Evolutionary conservation across 2,113 vertebrate genomes (phyloP).

Genomic region (Myodes glareolus): DNA sequence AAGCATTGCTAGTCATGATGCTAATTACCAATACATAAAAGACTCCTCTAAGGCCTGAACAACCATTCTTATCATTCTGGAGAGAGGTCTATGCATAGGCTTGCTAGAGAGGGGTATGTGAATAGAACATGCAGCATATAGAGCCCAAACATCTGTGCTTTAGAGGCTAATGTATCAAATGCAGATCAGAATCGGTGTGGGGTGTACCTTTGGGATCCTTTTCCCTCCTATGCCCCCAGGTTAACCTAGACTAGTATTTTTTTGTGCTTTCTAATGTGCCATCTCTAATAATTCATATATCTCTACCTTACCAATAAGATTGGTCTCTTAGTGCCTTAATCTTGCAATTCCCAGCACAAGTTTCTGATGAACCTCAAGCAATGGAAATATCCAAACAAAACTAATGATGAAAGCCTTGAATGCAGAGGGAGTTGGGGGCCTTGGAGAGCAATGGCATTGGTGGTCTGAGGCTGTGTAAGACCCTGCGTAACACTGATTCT

Average conservation of each 20-base stretch:
- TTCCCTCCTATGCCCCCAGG: neutral
- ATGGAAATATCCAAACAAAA: slow-evolving; percentile 37
- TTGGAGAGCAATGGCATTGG: neutral
- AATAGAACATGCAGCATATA: neutral
- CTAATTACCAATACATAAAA: slow-evolving; percentile 50
- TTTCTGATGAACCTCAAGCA: slow-evolving; percentile 36
- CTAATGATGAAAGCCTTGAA: neutral
- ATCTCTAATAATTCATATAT: neutral
- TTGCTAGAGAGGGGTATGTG: neutral
- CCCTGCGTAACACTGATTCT: neutral
- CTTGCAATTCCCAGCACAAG: slow-evolving; percentile 13
- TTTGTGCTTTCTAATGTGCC: neutral
- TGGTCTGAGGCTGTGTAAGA: neutral
- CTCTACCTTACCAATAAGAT: neutral
- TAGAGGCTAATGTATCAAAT: neutral
- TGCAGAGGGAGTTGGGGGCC: neutral
- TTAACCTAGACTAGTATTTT: neutral
- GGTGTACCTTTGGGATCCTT: neutral
- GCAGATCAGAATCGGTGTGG: neutral
- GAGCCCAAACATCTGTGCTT: neutral
- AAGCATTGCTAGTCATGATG: slow-evolving; percentile 15
- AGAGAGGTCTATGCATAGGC: neutral
- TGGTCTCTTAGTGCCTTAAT: neutral
- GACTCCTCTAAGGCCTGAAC: slow-evolving; percentile 9
- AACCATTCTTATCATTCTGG: slow-evolving; percentile 24